Evolutionary conservation across 2,113 vertebrate genomes (phyloP), one percentile per base, ranked within the genome.

Genomic region (Periophthalmodon schlosseri): DNA sequence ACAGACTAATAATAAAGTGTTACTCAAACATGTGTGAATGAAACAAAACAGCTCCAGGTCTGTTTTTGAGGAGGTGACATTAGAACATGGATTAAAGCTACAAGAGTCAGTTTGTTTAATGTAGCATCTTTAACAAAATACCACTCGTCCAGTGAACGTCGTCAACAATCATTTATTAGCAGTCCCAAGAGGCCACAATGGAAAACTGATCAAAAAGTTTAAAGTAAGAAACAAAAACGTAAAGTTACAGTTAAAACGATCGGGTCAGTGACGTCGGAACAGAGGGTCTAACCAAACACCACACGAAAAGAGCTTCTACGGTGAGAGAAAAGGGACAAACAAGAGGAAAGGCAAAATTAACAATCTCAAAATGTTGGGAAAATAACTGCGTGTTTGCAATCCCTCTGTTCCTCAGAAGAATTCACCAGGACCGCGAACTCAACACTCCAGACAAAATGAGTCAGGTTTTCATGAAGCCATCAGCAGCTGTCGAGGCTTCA

Each of bases 321-420:
- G 58, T 61, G 58, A 34, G 33, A 61, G 33, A 18, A 61, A 61
- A 33, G 58, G 58, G 58, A 61, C 58, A 72, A 89, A 79, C 72
- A 65, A 83, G 68, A 14, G 4, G 58, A 72, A 79, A 46, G 8
- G 6, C 67, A 5, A 58, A 24, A 24, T 5, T 6, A 23, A 3
- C 56, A 70, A 75, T 14, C 9, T 44, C 75, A 46, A 54, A 61
- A 74, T 54, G 68, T 39, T 58, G 66, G 72, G 54, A 24, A 28
- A 58, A 24, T 4, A 24, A 24, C 49, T 63, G 74, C 58, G 60
- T 63, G 47, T 49, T 74, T 64, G 77, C 69, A 85, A 91, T 91
- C 93, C 92, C 92, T 94, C 93, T 89, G 88, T 94, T 93, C 91
- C 87, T 77, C 46, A 33, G 28, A 33, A 91, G 92, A 94, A 90